Percentiles rank a stretch among this genome's conserved stretches.
These are phyloP conservation scores for Cenopis cana DNA, from an alignment of 2,888 invertebrate genomes.

Conservation along the genomic window DNA sequence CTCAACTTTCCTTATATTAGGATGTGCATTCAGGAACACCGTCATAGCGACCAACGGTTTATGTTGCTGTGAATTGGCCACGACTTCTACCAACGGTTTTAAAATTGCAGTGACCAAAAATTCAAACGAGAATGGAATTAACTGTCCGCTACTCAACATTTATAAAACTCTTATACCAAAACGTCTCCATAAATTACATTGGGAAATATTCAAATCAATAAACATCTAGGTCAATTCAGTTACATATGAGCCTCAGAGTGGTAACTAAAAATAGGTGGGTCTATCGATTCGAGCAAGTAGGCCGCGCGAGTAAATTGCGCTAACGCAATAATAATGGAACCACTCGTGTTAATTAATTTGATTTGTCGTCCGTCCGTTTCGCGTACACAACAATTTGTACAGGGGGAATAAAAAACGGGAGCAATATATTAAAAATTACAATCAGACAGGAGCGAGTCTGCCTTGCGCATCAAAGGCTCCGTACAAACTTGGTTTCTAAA, in stretches of 20 bases:
- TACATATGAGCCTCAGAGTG: slow-evolving; percentile 1
- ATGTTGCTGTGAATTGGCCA: too few species aligned
- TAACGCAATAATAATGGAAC: slow-evolving; percentile 49
- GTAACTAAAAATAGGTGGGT: slow-evolving; percentile 16
- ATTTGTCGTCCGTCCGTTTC: slow-evolving; percentile 70
- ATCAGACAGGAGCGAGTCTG: too few species aligned
- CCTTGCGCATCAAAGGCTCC: too few species aligned
- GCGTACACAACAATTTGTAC: slow-evolving; percentile 52
- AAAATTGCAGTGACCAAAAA: not conserved
- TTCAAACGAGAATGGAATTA: not conserved
- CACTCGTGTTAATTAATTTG: slow-evolving; percentile 70
- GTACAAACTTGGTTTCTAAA: too few species aligned
- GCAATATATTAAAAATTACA: not conserved
- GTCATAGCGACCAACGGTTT: too few species aligned
- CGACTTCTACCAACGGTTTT: too few species aligned
- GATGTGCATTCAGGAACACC: too few species aligned
- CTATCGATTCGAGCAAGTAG: slow-evolving; percentile 35
- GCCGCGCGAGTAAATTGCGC: slow-evolving; percentile 48
- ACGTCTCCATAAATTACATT: slow-evolving; percentile 11
- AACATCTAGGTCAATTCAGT: slow-evolving; percentile 23
- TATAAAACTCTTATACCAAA: not conserved
- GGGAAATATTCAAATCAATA: slow-evolving; percentile 11
- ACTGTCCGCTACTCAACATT: not conserved
- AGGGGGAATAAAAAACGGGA: slow-evolving; percentile 46
- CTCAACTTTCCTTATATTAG: too few species aligned